Conservation (phyloP, 2,888 invertebrate genomes). For the Lapara coniferarum region DNA sequence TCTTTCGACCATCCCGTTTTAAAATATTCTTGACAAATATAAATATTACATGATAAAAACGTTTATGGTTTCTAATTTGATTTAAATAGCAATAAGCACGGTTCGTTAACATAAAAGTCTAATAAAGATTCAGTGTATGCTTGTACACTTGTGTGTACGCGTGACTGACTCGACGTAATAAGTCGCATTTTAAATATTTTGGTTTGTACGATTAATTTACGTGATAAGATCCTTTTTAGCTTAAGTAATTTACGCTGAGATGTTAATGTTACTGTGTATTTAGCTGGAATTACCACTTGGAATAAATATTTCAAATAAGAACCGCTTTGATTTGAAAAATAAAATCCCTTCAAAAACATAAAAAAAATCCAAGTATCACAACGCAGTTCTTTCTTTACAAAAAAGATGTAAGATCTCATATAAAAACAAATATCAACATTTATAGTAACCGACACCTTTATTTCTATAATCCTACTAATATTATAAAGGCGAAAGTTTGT, state of each 20-base stretch:
- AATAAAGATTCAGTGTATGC: constrained; percentile 1
- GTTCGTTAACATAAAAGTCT: constrained; percentile 8
- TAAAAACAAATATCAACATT: no score
- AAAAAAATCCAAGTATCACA: no score
- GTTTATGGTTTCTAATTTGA: constrained; percentile 9
- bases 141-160: constrained; percentile 1
- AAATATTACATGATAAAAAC: constrained; percentile 18
- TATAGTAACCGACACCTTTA: no score
- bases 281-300: no score
- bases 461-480: no score
- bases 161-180: neutral
- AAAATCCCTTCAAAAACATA: no score
- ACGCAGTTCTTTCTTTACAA: no score
- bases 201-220: no score
- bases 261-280: neutral
- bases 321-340: no score
- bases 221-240: neutral
- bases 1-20: constrained; percentile 3
- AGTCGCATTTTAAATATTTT: neutral
- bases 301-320: no score
- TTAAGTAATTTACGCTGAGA: neutral
- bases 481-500: no score
- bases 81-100: constrained; percentile 10
- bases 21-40: constrained; percentile 21
- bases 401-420: no score